Evolutionary conservation across 2,113 vertebrate genomes (phyloP).

Genomic region (Oceanites oceanicus): DNA sequence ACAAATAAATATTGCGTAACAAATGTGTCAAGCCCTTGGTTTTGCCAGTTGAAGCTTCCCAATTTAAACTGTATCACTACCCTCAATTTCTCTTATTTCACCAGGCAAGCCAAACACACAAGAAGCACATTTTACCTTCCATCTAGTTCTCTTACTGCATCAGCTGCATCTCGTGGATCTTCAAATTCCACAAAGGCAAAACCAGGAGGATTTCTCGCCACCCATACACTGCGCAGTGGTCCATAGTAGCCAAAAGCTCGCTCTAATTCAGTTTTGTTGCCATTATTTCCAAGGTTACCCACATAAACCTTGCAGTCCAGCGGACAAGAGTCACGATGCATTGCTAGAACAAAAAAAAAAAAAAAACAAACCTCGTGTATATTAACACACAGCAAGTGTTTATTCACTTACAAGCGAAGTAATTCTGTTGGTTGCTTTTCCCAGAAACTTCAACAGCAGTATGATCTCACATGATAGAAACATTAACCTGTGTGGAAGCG

Average conservation of each 20-base stretch:
- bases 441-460: neutral
- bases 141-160: slow-evolving; percentile 97
- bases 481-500: fast-evolving
- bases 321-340: slow-evolving; percentile 91
- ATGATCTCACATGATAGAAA: fast-evolving
- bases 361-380: neutral
- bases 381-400: neutral
- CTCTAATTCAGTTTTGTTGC: slow-evolving; percentile 96
- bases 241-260: slow-evolving; percentile 96
- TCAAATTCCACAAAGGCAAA: slow-evolving; percentile 99
- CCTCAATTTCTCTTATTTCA: too few relatives aligned
- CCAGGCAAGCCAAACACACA: neutral
- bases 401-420: neutral
- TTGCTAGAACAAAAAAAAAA: slow-evolving; percentile 65
- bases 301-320: slow-evolving; percentile 99
- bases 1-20: fast-evolving
- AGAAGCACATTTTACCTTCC: slow-evolving; percentile 83
- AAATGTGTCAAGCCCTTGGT: fast-evolving
- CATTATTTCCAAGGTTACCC: slow-evolving; percentile 97
- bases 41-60: neutral
- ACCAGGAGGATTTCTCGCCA: slow-evolving; percentile 94
- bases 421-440: neutral
- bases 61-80: neutral
- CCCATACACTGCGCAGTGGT: slow-evolving; percentile 95
- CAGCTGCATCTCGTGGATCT: slow-evolving; percentile 94